Percentiles rank a stretch among this genome's conserved stretches.
These are phyloP conservation scores for Heteromormyrus szaboi DNA, from an alignment of 2,797 vertebrate species.

Conservation along the genomic window DNA sequence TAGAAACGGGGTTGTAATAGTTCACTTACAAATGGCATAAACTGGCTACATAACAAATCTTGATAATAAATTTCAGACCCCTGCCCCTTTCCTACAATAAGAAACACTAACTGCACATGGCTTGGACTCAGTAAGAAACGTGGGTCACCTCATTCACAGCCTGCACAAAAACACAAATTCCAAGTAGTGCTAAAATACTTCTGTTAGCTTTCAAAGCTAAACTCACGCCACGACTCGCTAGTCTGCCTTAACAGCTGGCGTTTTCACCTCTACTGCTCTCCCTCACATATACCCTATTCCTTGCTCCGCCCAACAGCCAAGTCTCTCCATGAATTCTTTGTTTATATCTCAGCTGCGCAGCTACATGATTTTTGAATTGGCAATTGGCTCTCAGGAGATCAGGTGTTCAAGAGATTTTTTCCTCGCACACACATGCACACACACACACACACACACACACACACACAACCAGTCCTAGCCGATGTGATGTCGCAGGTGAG, in stretches of 20 bases:
- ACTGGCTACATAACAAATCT: conserved; percentile 30
- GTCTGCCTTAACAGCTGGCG: not conserved
- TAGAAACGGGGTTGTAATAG: not conserved
- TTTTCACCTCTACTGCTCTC: not conserved
- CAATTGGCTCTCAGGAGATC: conserved; percentile 5
- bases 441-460: not conserved
- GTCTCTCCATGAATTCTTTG: not conserved
- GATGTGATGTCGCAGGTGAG: not conserved
- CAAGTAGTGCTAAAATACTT: conserved; percentile 19
- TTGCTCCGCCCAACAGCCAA: conserved; percentile 11
- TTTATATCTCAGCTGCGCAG: not conserved
- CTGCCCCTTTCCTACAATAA: not conserved
- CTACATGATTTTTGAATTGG: not conserved
- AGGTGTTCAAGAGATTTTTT: not conserved
- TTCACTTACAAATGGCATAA: conserved; percentile 27
- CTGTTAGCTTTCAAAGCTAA: conserved; percentile 8
- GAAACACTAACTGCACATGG: not conserved
- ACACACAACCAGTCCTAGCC: not conserved
- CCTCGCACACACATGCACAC: not conserved
- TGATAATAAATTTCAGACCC: conserved; percentile 20
- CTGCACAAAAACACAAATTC: not conserved
- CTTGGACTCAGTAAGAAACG: not conserved
- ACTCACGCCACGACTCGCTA: not conserved
- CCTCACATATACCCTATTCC: not conserved
- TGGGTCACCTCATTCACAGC: not conserved